A percentile compares a stretch with the other conserved stretches of the same genome.
phyloP scores from a whole-genome alignment of 2,797 vertebrate species.

The Chaenodraco wilsoni region DNA sequence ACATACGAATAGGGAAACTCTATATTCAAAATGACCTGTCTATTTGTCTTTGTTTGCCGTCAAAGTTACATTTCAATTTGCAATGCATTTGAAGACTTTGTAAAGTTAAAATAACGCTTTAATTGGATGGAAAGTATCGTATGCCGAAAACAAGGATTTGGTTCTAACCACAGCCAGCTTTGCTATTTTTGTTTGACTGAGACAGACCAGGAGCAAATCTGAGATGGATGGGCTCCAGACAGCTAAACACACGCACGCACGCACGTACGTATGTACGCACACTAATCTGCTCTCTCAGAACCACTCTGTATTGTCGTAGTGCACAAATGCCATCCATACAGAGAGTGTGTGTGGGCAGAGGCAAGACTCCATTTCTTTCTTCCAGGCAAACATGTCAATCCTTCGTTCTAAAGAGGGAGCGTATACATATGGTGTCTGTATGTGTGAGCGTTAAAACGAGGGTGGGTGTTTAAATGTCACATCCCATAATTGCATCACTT shows the following conservation, averaged over 20 bases:
- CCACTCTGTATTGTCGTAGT: slow-evolving; percentile 55
- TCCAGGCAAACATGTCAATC: slow-evolving; percentile 60
- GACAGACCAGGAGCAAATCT: slow-evolving; percentile 52
- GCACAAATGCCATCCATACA: slow-evolving; percentile 59
- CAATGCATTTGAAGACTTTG: slow-evolving; percentile 16
- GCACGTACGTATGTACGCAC: too few relatives aligned
- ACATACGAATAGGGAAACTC: neutral
- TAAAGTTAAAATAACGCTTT: slow-evolving; percentile 32
- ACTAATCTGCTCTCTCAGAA: slow-evolving; percentile 64
- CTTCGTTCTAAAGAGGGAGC: slow-evolving; percentile 42
- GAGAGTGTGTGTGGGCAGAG: slow-evolving; percentile 59
- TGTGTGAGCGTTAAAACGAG: slow-evolving; percentile 48
- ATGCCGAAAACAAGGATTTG: slow-evolving; percentile 60
- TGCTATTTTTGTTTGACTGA: slow-evolving; percentile 56
- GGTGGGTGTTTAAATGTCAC: slow-evolving; percentile 72
- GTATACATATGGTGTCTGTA: slow-evolving; percentile 34
- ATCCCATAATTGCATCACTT: slow-evolving; percentile 71
- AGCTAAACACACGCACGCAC: slow-evolving; percentile 12
- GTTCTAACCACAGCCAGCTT: slow-evolving; percentile 55
- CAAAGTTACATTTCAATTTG: slow-evolving; percentile 23
- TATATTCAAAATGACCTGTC: neutral
- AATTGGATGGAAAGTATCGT: slow-evolving; percentile 45
- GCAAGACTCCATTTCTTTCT: slow-evolving; percentile 56
- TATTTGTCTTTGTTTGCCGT: neutral
- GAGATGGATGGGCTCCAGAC: slow-evolving; percentile 67